phyloP scores from a whole-genome alignment of 2,797 vertebrate genomes.

The Rallus crepitans region DNA sequence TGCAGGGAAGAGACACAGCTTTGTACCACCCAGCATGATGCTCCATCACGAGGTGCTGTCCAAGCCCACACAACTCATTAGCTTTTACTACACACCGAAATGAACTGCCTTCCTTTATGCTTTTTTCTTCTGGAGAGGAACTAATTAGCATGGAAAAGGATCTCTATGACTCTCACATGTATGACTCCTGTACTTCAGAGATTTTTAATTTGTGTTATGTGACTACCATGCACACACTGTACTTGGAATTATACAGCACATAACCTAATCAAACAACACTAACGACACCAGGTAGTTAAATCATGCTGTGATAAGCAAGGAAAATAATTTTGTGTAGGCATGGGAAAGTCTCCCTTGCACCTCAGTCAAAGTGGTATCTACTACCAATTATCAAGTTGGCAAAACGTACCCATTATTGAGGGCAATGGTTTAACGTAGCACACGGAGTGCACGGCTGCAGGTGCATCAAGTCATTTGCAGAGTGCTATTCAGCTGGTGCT shows the following conservation, averaged over 20 bases:
- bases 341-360: background rate
- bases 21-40: background rate
- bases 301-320: slow-evolving; percentile 17
- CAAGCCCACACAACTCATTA: slow-evolving; percentile 17
- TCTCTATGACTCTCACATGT: background rate
- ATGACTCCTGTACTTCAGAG: background rate
- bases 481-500: background rate
- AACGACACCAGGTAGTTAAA: background rate
- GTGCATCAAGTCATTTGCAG: background rate
- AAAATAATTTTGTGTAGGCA: background rate
- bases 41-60: background rate
- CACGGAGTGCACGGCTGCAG: background rate
- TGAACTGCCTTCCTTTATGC: background rate
- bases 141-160: slow-evolving; percentile 30
- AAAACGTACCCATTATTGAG: background rate
- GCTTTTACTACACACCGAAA: slow-evolving; percentile 26
- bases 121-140: slow-evolving; percentile 23
- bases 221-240: background rate
- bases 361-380: background rate
- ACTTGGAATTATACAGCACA: slow-evolving; percentile 34
- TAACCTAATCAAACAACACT: slow-evolving; percentile 14
- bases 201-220: slow-evolving; percentile 27
- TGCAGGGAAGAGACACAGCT: slow-evolving; percentile 3
- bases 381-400: background rate
- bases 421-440: background rate